Percentiles rank a stretch among this genome's conserved stretches.
Evolutionary conservation across 2,797 vertebrate species (phyloP).

Genomic region (Pipistrellus kuhlii): DNA sequence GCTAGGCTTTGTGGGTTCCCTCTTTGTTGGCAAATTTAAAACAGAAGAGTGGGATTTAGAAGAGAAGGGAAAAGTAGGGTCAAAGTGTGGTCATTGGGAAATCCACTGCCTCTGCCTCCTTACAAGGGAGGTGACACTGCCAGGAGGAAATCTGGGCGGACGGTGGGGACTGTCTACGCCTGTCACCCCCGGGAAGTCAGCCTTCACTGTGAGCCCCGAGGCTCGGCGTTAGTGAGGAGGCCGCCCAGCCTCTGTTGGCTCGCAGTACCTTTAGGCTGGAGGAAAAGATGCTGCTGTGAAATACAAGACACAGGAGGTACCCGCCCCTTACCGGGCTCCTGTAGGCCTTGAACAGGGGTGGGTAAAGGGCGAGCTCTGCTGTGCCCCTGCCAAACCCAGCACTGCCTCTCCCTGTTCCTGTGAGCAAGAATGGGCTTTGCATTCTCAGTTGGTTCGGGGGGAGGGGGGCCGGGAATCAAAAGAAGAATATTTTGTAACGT

Average conservation of each 20-base stretch:
- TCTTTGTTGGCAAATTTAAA: neutral
- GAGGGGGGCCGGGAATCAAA: neutral
- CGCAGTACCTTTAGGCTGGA: neutral
- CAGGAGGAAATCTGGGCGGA: neutral
- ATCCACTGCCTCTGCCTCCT: neutral
- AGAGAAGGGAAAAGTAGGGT: neutral
- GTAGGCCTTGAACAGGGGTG: neutral
- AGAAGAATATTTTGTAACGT: slow-evolving; percentile 12
- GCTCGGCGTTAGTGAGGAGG: neutral
- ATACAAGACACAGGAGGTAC: neutral
- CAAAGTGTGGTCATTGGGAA: neutral
- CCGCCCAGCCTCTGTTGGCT: neutral
- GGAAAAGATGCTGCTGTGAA: neutral
- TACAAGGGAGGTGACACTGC: neutral
- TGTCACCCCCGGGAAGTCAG: neutral
- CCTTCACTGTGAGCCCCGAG: neutral
- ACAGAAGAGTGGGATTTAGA: neutral
- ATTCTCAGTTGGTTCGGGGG: neutral
- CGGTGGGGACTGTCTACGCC: neutral
- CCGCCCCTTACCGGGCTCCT: neutral
- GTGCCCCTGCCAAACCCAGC: neutral
- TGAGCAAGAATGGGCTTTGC: slow-evolving; percentile 7
- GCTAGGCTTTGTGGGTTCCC: neutral
- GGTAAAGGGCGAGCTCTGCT: neutral
- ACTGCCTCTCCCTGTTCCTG: neutral